These are phyloP conservation scores for Aeoliscus strigatus DNA, from an alignment of 2,797 vertebrate species.

Conservation along the genomic window DNA sequence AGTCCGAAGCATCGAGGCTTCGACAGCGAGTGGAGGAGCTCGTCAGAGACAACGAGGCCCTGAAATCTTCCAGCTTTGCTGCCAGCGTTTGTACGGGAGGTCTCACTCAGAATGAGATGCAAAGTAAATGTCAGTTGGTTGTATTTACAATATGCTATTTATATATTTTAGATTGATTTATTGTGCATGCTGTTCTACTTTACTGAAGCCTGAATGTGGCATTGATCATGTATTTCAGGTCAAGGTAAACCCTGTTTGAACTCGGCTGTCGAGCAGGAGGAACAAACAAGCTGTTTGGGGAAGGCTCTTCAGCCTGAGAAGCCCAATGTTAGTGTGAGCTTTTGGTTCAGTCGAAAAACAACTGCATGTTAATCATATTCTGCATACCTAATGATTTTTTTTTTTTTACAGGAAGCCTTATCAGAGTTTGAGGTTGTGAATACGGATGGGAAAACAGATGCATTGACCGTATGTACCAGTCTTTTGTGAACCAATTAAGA, in stretches of 20 bases:
- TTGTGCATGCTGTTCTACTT: not conserved
- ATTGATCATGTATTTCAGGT: constrained; percentile 39
- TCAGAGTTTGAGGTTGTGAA: constrained; percentile 86
- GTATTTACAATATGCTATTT: not conserved
- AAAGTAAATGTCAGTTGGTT: constrained; percentile 67
- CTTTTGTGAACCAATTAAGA: not conserved
- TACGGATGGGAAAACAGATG: constrained; percentile 71
- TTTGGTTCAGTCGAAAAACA: constrained; percentile 1
- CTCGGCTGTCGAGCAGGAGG: constrained; percentile 63
- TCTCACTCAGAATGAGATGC: constrained; percentile 67
- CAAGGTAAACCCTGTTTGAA: constrained; percentile 68
- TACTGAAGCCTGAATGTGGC: not conserved
- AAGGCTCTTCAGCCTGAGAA: constrained; percentile 71
- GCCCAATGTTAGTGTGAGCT: constrained; percentile 61
- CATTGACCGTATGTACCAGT: constrained; percentile 65
- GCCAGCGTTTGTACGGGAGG: constrained; percentile 70
- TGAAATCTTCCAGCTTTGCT: constrained; percentile 76
- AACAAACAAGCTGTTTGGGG: constrained; percentile 65
- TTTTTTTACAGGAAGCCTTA: constrained; percentile 75
- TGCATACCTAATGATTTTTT: too few relatives aligned
- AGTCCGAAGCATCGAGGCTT: constrained; percentile 87
- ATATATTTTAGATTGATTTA: not conserved
- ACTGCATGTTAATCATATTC: constrained; percentile 5
- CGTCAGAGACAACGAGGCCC: constrained; percentile 86
- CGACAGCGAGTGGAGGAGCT: constrained; percentile 93